phyloP scores from a whole-genome alignment of 2,888 invertebrate genomes.

The Amphipyra tragopoginis region DNA sequence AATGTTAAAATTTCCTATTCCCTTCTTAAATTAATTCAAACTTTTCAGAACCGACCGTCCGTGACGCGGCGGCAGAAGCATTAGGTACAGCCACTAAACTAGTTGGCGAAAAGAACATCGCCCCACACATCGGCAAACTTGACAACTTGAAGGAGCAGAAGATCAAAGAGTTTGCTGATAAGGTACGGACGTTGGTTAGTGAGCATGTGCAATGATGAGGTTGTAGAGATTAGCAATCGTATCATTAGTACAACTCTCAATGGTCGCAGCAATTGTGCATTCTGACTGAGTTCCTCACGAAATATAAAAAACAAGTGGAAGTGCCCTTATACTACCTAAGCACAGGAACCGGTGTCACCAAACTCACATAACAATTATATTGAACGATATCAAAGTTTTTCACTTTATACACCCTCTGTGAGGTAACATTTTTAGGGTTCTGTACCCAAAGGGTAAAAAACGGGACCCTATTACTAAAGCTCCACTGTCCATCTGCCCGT shows the following conservation, averaged over 20 bases:
- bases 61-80: constrained; percentile 98
- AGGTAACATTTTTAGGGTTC: too few relatives aligned
- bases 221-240: constrained; percentile 30
- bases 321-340: too few relatives aligned
- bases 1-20: not conserved
- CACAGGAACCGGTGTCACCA: too few relatives aligned
- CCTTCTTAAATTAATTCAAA: not conserved
- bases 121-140: constrained; percentile 95
- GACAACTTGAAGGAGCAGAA: constrained; percentile 97
- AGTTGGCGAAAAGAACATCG: constrained; percentile 97
- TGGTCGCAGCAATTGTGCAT: not conserved
- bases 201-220: constrained; percentile 30
- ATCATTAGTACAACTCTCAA: constrained; percentile 30
- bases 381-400: too few relatives aligned
- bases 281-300: too few relatives aligned
- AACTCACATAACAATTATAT: too few relatives aligned
- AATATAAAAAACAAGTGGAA: too few relatives aligned
- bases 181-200: constrained; percentile 78
- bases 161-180: constrained; percentile 98
- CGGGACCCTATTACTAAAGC: too few relatives aligned
- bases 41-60: constrained; percentile 94
- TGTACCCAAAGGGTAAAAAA: too few relatives aligned
- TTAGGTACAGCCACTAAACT: constrained; percentile 98
- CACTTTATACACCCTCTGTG: too few relatives aligned
- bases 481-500: too few relatives aligned